Evolutionary conservation across 2,113 vertebrate genomes (phyloP).

Genomic region (Forbesichthys papilliferus): DNA sequence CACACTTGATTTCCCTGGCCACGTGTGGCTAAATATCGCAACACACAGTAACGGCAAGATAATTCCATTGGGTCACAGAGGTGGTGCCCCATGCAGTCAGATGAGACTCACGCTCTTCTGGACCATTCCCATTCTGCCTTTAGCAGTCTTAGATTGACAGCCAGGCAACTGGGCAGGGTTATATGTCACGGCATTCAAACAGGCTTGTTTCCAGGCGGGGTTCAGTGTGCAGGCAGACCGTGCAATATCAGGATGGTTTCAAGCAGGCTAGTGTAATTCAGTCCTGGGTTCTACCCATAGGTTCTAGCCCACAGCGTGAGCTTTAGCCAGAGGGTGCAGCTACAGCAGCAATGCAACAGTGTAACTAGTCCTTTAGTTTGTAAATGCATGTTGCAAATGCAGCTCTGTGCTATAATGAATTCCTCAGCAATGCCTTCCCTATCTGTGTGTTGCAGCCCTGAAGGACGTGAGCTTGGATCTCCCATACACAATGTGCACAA

Average conservation of each 20-base stretch:
- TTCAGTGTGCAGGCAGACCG: neutral
- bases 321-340: slow-evolving; percentile 50
- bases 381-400: slow-evolving; percentile 70
- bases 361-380: slow-evolving; percentile 65
- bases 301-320: slow-evolving; percentile 58
- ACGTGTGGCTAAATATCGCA: slow-evolving; percentile 42
- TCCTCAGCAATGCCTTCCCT: slow-evolving; percentile 68
- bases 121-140: slow-evolving; percentile 43
- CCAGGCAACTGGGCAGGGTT: slow-evolving; percentile 22
- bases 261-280: slow-evolving; percentile 20
- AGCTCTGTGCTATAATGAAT: slow-evolving; percentile 71
- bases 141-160: slow-evolving; percentile 46
- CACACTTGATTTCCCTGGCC: slow-evolving; percentile 25
- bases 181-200: slow-evolving; percentile 46
- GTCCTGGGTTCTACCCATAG: slow-evolving; percentile 36
- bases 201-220: slow-evolving; percentile 28
- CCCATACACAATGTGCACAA: slow-evolving; percentile 73
- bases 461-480: slow-evolving; percentile 67
- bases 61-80: slow-evolving; percentile 37
- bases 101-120: slow-evolving; percentile 47
- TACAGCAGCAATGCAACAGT: slow-evolving; percentile 46
- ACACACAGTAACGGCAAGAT: slow-evolving; percentile 29
- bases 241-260: neutral
- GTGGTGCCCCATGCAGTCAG: slow-evolving; percentile 48
- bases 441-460: slow-evolving; percentile 76